Conservation (phyloP, 2,113 vertebrate genomes). For the Typhlomys cinereus region DNA sequence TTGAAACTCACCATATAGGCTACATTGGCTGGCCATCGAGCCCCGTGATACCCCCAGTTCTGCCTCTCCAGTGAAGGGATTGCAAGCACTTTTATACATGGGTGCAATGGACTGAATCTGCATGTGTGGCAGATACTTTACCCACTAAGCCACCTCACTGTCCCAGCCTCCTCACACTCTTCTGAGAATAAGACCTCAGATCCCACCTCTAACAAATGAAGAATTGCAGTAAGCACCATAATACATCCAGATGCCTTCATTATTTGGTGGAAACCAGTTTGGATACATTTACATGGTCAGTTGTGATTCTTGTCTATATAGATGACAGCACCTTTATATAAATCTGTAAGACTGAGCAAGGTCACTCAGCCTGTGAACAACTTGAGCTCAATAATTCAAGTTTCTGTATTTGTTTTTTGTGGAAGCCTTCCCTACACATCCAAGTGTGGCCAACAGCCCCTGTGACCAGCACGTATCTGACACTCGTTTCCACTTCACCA, state of each 20-base stretch:
- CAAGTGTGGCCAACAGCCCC: neutral
- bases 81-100: no score
- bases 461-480: neutral
- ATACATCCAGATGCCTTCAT: constrained; percentile 30
- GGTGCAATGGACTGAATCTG: no score
- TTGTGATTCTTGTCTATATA: neutral
- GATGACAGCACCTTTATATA: neutral
- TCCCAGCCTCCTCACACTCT: neutral
- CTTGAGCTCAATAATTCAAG: neutral
- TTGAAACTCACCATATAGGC: neutral
- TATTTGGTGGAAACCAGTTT: neutral
- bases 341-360: neutral
- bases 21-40: neutral
- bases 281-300: neutral
- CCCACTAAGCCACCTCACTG: neutral
- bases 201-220: constrained; percentile 75
- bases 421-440: neutral
- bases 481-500: neutral
- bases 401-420: no score
- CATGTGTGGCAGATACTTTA: neutral
- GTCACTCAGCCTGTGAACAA: neutral
- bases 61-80: neutral
- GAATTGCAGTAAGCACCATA: constrained; percentile 69
- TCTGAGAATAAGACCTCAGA: constrained; percentile 65
- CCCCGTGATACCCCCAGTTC: neutral